Evolutionary conservation across 2,113 vertebrate species (phyloP), one percentile per base, ranked within the genome.

Genomic region (Bombycilla garrulus): DNA sequence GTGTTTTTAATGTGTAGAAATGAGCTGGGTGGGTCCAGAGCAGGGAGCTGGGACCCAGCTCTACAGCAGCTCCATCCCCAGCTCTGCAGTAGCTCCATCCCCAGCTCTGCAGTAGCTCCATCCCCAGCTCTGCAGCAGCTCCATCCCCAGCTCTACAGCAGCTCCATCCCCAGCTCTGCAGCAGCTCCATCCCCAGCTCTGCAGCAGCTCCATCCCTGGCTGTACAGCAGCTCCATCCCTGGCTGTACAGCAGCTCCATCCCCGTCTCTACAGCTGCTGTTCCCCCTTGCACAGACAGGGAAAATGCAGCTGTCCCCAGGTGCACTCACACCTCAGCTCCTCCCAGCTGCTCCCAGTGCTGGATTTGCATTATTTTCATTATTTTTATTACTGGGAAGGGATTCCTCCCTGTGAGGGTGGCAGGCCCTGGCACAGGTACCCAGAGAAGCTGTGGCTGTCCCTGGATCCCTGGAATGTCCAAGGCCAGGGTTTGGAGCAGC

Each of bases 321-420:
- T 56, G 31, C 67, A 67, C 47, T 3, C 67, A 73, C 44, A 29
- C 16, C 69, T 51, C 20, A 38, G 3, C 58, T 35, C 38, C 74
- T 69, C 35, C 70, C 0, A 0, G 25, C 78, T 62, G 31, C n/a
- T 78, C 81, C 1, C 0, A 65, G 8, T 3, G 50, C 25, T 81
- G 71, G 3, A 17, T 40, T 57, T 50, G 12, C 44, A 4, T 22
- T n/a, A 4, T 50, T 58, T 48, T 42, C 31, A 42, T 73, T 38
- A 33, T 2, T 61, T 48, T 48, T 28, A 42, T 76, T 36, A 35
- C 1, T n/a, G n/a, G 64, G 64, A 10, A 45, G 47, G 11, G 64
- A 71, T 64, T 3, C 0, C 0, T 25, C 10, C 5, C 29, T 22
- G n/a, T 0, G 5, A 87, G 40, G n/a, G 24, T 64, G 21, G 7